Percentiles rank a stretch among this genome's conserved stretches.
phyloP scores from a whole-genome alignment of 2,113 vertebrate genomes.

The Callocephalon fimbriatum region DNA sequence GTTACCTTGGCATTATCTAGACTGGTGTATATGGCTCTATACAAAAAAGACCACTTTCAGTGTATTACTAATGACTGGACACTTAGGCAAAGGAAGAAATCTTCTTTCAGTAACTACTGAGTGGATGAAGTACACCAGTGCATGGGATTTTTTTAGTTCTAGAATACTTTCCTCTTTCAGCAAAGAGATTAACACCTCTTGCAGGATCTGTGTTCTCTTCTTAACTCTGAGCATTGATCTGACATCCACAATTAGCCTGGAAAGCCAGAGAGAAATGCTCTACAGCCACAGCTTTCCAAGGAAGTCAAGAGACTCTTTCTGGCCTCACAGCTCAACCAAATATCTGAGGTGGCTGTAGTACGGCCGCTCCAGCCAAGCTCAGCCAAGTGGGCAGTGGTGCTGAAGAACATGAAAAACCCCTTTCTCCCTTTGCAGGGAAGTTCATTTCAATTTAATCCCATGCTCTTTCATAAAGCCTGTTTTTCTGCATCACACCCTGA shows the following conservation, averaged over 20 bases:
- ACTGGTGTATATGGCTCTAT: background rate
- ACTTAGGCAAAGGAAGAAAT: background rate
- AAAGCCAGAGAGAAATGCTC: background rate
- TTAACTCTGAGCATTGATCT: background rate
- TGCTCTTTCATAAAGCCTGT: background rate
- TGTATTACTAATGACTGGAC: background rate
- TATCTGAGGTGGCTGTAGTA: background rate
- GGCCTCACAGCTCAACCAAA: background rate
- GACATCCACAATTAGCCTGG: background rate
- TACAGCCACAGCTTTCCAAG: background rate
- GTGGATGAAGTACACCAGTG: background rate
- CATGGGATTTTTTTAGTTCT: background rate
- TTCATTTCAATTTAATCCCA: background rate
- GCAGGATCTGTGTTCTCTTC: background rate
- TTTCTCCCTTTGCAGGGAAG: background rate
- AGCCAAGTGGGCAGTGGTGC: background rate
- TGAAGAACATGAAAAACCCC: background rate
- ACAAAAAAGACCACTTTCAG: background rate
- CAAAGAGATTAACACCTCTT: background rate
- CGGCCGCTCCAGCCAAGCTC: fast-evolving
- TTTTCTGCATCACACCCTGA: background rate
- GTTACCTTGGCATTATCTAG: background rate
- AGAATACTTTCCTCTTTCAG: background rate
- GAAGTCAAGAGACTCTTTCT: background rate
- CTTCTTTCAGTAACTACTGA: background rate